These are phyloP conservation scores for Leptinotarsa peninsularis DNA, from an alignment of 2,888 invertebrate genomes.

Conservation along the genomic window DNA sequence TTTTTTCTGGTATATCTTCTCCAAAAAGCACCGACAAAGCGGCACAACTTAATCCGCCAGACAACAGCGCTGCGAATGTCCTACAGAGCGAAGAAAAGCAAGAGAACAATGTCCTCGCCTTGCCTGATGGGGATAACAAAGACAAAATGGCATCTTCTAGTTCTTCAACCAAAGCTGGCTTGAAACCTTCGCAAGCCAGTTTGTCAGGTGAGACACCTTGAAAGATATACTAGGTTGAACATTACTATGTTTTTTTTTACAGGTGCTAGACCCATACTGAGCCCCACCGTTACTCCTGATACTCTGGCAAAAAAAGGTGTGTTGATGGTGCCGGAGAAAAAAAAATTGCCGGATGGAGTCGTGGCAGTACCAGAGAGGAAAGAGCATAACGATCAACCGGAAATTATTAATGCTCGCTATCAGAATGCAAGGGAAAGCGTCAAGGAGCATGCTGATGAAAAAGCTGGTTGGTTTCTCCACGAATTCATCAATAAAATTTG, in stretches of 20 bases:
- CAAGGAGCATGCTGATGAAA: slow-evolving; percentile 30
- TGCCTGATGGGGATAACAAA: slow-evolving; percentile 46
- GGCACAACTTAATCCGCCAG: slow-evolving; percentile 34
- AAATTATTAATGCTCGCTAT: slow-evolving; percentile 62
- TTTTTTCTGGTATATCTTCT: slow-evolving; percentile 31
- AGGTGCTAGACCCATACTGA: slow-evolving; percentile 56
- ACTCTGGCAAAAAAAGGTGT: slow-evolving; percentile 47
- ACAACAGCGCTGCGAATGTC: slow-evolving; percentile 24
- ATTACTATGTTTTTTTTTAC: slow-evolving; percentile 30
- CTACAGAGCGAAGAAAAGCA: slow-evolving; percentile 37
- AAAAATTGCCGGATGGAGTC: slow-evolving; percentile 56
- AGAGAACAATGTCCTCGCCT: slow-evolving; percentile 49
- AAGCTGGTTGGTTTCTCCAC: slow-evolving; percentile 32
- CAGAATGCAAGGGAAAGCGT: slow-evolving; percentile 60
- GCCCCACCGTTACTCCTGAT: slow-evolving; percentile 59
- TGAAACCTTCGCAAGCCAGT: slow-evolving; percentile 53
- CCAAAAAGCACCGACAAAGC: slow-evolving; percentile 26
- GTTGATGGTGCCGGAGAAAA: slow-evolving; percentile 31
- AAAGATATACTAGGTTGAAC: neutral
- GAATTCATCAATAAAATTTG: too few species aligned
- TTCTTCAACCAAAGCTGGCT: slow-evolving; percentile 51
- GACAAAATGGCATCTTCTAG: slow-evolving; percentile 44
- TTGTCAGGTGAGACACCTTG: slow-evolving; percentile 34
- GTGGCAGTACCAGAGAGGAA: slow-evolving; percentile 54
- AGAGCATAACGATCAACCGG: slow-evolving; percentile 52